A percentile compares a stretch with the other conserved stretches of the same genome.
Conservation (phyloP, 2,888 invertebrate genomes). For the Dryocosmus kuriphilus region DNA sequence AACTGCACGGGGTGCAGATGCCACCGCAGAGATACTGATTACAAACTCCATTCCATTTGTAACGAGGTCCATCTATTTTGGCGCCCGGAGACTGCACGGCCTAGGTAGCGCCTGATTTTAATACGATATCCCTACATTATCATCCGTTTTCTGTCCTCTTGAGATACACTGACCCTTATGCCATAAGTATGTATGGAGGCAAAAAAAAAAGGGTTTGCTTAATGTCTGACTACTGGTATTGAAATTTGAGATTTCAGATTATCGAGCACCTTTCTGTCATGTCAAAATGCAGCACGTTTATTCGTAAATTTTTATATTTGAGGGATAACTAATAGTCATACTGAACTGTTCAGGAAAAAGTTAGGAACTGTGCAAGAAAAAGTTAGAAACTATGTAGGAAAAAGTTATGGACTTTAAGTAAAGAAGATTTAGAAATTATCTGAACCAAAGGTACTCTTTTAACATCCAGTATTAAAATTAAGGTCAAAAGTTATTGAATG, state of each 20-base stretch:
- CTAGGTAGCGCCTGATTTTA: slow-evolving; percentile 72
- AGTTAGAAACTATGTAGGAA: too few relatives aligned
- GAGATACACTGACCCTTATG: neutral
- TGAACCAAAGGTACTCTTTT: too few relatives aligned
- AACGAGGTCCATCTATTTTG: slow-evolving; percentile 77
- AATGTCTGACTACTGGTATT: slow-evolving; percentile 29
- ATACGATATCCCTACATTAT: slow-evolving; percentile 73
- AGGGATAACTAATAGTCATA: too few relatives aligned
- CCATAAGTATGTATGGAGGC: slow-evolving; percentile 10
- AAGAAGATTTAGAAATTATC: too few relatives aligned
- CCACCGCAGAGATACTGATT: slow-evolving; percentile 75
- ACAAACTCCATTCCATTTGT: slow-evolving; percentile 77
- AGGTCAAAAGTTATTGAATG: too few relatives aligned
- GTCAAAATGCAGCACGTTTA: too few relatives aligned
- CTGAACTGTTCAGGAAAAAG: too few relatives aligned
- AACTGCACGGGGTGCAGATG: slow-evolving; percentile 68
- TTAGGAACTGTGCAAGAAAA: too few relatives aligned
- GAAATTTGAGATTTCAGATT: slow-evolving; percentile 36
- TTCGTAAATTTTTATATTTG: too few relatives aligned
- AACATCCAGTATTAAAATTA: too few relatives aligned
- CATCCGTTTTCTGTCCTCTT: slow-evolving; percentile 64
- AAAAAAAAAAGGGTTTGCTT: neutral
- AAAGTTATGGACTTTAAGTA: too few relatives aligned
- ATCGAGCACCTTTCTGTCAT: slow-evolving; percentile 19
- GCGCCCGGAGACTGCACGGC: slow-evolving; percentile 68